A percentile compares a stretch with the other conserved stretches of the same genome.
These are phyloP conservation scores for Ceyx margarethae DNA, from an alignment of 2,113 vertebrate genomes.

Conservation along the genomic window DNA sequence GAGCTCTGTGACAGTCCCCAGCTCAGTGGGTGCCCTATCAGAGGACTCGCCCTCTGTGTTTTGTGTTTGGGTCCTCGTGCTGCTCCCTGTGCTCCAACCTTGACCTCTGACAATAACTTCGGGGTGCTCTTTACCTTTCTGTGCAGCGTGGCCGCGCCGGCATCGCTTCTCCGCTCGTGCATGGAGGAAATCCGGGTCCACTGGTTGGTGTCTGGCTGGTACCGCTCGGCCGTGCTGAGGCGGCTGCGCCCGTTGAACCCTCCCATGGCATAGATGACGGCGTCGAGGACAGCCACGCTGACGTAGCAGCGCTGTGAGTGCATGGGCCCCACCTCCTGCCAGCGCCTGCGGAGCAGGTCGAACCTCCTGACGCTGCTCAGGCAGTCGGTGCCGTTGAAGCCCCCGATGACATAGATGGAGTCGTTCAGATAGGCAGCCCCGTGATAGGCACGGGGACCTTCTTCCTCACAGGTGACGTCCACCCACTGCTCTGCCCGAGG, in stretches of 20 bases:
- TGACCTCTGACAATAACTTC: fast-evolving
- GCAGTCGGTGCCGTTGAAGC: constrained; percentile 78
- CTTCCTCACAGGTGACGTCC: constrained; percentile 70
- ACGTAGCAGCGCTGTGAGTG: constrained; percentile 81
- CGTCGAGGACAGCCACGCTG: constrained; percentile 76
- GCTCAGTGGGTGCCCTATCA: fast-evolving
- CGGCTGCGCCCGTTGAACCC: constrained; percentile 80
- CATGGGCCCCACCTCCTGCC: constrained; percentile 84
- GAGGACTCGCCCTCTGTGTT: fast-evolving
- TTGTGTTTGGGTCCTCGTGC: neutral
- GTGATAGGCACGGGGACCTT: constrained; percentile 77
- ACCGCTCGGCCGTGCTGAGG: constrained; percentile 79
- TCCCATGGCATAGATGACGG: constrained; percentile 80
- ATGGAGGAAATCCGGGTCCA: constrained; percentile 83
- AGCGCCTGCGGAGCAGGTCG: constrained; percentile 71
- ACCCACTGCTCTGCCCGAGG: constrained; percentile 79
- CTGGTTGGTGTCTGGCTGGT: constrained; percentile 81
- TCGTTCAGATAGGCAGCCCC: constrained; percentile 76
- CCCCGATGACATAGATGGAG: constrained; percentile 80
- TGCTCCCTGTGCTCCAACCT: fast-evolving
- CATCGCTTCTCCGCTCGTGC: constrained; percentile 79
- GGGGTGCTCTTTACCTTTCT: constrained; percentile 66
- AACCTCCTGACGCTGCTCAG: constrained; percentile 81
- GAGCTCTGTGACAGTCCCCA: neutral
- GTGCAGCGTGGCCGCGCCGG: constrained; percentile 77